These are phyloP conservation scores for Hymenochirus boettgeri DNA, from an alignment of 2,113 vertebrate genomes.

Conservation along the genomic window DNA sequence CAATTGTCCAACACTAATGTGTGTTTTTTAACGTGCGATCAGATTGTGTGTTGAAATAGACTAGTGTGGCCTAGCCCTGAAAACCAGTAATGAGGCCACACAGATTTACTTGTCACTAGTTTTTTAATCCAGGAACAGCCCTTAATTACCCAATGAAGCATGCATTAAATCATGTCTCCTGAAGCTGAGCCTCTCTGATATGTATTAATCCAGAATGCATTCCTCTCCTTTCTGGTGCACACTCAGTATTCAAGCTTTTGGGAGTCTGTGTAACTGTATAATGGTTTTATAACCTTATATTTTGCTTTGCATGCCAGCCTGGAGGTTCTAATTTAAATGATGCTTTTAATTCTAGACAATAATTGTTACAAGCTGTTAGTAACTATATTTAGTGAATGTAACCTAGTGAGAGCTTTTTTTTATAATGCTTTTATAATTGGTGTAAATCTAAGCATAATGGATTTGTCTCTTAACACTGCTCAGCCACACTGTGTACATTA, in stretches of 20 bases:
- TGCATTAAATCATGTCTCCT: too few species aligned
- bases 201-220: too few species aligned
- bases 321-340: neutral
- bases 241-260: neutral
- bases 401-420: neutral
- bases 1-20: too few species aligned
- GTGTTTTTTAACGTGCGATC: too few species aligned
- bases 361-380: neutral
- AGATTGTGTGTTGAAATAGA: too few species aligned
- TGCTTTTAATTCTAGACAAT: neutral
- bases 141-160: too few species aligned
- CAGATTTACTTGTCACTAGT: too few species aligned
- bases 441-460: constrained; percentile 15
- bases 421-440: neutral
- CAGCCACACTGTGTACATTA: constrained; percentile 33
- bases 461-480: constrained; percentile 37
- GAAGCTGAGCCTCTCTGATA: too few species aligned
- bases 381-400: neutral
- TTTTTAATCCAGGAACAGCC: too few species aligned
- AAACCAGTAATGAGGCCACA: too few species aligned
- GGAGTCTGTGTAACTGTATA: neutral
- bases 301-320: neutral
- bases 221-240: too few species aligned
- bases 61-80: too few species aligned
- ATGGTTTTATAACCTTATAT: neutral